Conservation (phyloP, 2,113 vertebrate species). For the Tychaedon coryphoeus region DNA sequence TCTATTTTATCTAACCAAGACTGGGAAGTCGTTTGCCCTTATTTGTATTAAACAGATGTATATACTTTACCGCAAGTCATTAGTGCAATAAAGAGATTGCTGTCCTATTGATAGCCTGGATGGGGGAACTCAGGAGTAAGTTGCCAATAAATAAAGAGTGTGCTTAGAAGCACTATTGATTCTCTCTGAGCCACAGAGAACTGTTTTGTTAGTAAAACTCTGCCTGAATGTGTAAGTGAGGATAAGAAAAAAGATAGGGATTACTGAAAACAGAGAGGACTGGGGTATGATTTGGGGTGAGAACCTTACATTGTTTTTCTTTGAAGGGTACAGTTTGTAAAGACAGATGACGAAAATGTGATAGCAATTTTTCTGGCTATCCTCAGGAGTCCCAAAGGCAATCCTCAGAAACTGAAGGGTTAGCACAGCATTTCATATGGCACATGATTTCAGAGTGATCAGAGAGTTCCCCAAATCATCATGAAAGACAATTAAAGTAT, state of each 20-base stretch:
- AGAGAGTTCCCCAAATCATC: neutral
- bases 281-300: neutral
- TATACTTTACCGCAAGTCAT: conserved; percentile 62
- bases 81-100: conserved; percentile 56
- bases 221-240: conserved; percentile 25
- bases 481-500: neutral
- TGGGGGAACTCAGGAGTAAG: conserved; percentile 19
- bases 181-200: neutral
- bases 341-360: neutral
- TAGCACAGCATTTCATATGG: neutral
- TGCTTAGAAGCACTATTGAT: conserved; percentile 59
- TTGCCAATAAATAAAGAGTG: conserved; percentile 63
- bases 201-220: conserved; percentile 52
- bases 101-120: conserved; percentile 44
- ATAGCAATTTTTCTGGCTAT: neutral
- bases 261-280: neutral
- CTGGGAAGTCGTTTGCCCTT: conserved; percentile 59
- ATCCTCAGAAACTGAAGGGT: neutral
- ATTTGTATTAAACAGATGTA: conserved; percentile 61
- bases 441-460: neutral
- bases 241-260: neutral
- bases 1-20: conserved; percentile 30
- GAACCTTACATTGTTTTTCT: neutral
- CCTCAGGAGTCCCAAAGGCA: neutral
- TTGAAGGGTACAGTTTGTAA: neutral